Conservation (phyloP, 2,888 invertebrate genomes). For the Eudemis profundana region DNA sequence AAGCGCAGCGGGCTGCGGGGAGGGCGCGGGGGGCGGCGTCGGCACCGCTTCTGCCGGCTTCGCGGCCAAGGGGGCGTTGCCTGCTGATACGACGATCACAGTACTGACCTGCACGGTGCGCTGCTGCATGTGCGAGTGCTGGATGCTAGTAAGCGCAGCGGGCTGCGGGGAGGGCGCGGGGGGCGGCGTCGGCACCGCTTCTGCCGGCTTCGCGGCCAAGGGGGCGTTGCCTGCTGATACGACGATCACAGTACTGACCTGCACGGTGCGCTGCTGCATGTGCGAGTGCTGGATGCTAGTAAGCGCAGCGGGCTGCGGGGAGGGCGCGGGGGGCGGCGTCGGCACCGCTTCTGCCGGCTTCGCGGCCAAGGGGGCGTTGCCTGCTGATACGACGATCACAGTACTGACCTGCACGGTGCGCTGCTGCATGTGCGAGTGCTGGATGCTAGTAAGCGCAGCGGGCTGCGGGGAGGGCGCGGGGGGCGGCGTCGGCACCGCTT, state of each 20-base stretch:
- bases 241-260: conserved; percentile 64
- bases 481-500: conserved; percentile 46
- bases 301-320: conserved; percentile 51
- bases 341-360: conserved; percentile 48
- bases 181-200: conserved; percentile 46
- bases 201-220: conserved; percentile 49
- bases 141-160: conserved; percentile 71
- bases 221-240: conserved; percentile 42
- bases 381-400: too few relatives aligned
- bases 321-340: conserved; percentile 46
- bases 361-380: conserved; percentile 46
- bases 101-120: conserved; percentile 84
- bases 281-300: conserved; percentile 87
- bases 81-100: conserved; percentile 22
- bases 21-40: conserved; percentile 46
- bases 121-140: conserved; percentile 89
- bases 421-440: conserved; percentile 89
- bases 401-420: conserved; percentile 84
- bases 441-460: conserved; percentile 71
- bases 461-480: conserved; percentile 48
- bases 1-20: conserved; percentile 51
- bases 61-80: conserved; percentile 46
- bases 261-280: conserved; percentile 88
- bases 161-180: conserved; percentile 48
- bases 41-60: conserved; percentile 49